Evolutionary conservation across 2,113 vertebrate species (phyloP).

Genomic region (Eubucco bourcierii): DNA sequence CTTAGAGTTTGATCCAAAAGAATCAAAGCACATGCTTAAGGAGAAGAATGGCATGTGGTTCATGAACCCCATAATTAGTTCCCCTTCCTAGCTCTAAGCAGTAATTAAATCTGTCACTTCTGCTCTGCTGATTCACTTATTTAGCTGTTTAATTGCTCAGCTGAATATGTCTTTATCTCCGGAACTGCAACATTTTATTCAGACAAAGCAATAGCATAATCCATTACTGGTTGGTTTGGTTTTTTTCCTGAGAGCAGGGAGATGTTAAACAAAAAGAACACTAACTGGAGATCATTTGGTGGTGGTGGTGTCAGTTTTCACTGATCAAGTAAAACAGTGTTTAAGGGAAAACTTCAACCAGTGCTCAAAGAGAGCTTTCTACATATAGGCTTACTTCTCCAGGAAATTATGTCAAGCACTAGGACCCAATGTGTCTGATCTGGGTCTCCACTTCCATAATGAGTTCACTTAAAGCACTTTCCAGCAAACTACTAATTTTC

Average conservation of each 20-base stretch:
- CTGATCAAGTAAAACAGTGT: constrained; percentile 51
- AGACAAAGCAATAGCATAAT: constrained; percentile 68
- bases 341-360: constrained; percentile 36
- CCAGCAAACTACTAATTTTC: not conserved
- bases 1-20: constrained; percentile 49
- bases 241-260: constrained; percentile 34
- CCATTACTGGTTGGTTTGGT: constrained; percentile 27
- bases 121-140: constrained; percentile 88
- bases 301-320: constrained; percentile 37
- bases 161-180: constrained; percentile 83
- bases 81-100: constrained; percentile 83
- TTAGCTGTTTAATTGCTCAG: constrained; percentile 84
- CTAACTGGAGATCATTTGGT: constrained; percentile 37
- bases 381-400: not conserved
- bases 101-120: constrained; percentile 92
- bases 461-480: not conserved
- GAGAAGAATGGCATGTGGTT: constrained; percentile 74
- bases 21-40: constrained; percentile 73
- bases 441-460: not conserved
- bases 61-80: constrained; percentile 85
- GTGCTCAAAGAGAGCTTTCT: not conserved
- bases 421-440: not conserved
- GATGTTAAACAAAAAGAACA: constrained; percentile 50
- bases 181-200: constrained; percentile 84
- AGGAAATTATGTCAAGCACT: not conserved